Percentiles rank a stretch among this genome's conserved stretches.
Evolutionary conservation across 2,888 invertebrate species (phyloP).

Genomic region (Lepetodrilus schrolli): DNA sequence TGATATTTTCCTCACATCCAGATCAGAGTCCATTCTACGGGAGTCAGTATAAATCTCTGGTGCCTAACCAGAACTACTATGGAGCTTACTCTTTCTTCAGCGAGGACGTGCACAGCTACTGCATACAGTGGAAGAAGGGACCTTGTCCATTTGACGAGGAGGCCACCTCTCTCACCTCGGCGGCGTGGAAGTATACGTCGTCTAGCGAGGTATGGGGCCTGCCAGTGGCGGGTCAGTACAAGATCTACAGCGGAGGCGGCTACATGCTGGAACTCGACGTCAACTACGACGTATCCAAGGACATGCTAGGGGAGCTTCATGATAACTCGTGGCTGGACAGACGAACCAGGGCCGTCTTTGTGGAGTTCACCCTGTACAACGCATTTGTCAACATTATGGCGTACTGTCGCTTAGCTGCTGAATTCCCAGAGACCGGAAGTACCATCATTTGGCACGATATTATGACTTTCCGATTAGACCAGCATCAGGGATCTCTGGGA

Average conservation of each 20-base stretch:
- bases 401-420: constrained; percentile 55
- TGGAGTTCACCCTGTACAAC: constrained; percentile 70
- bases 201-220: constrained; percentile 43
- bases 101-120: constrained; percentile 44
- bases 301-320: constrained; percentile 45
- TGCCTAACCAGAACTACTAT: neutral
- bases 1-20: too few relatives aligned
- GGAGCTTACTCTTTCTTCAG: constrained; percentile 37
- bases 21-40: constrained; percentile 28
- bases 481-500: constrained; percentile 44
- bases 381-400: constrained; percentile 62
- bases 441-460: constrained; percentile 43
- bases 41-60: neutral
- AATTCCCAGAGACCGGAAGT: constrained; percentile 62
- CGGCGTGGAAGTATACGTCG: constrained; percentile 46
- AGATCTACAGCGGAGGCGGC: constrained; percentile 54
- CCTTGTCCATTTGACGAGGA: constrained; percentile 37
- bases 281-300: constrained; percentile 37
- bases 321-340: constrained; percentile 61
- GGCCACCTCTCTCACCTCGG: constrained; percentile 34
- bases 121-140: constrained; percentile 41
- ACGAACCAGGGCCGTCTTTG: constrained; percentile 63
- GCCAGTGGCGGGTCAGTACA: constrained; percentile 49
- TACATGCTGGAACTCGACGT: constrained; percentile 49
- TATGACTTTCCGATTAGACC: constrained; percentile 50